phyloP scores from a whole-genome alignment of 2,797 vertebrate genomes.

The Mastacembelus armatus region DNA sequence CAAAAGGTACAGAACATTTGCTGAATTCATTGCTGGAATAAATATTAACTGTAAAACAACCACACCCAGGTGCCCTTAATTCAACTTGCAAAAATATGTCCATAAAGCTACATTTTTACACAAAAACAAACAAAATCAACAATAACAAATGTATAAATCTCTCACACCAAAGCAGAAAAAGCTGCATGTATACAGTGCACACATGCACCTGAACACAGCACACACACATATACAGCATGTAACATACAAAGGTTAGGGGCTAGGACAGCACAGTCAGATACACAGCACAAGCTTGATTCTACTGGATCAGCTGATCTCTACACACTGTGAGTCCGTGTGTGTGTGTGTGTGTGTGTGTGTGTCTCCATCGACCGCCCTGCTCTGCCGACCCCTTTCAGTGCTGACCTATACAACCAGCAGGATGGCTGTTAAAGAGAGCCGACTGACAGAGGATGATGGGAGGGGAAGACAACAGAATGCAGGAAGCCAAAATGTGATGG shows the following conservation, averaged over 20 bases:
- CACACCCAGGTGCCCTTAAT: not conserved
- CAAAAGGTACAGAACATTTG: constrained; percentile 2
- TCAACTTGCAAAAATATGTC: not conserved
- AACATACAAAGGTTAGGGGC: constrained; percentile 17
- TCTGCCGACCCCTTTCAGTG: constrained; percentile 50
- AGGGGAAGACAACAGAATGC: not conserved
- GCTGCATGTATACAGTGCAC: not conserved
- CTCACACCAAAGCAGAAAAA: not conserved
- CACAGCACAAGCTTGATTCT: constrained; percentile 32
- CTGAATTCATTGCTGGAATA: constrained; percentile 5
- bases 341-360: constrained; percentile 20
- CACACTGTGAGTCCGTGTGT: not conserved
- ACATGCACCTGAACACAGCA: no score
- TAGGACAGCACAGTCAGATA: constrained; percentile 11
- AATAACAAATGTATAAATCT: not conserved
- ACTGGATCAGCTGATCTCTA: constrained; percentile 41
- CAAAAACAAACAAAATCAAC: no score
- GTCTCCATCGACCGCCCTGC: constrained; percentile 37
- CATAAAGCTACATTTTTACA: not conserved
- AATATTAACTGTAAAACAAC: not conserved
- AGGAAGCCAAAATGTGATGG: not conserved
- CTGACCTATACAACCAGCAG: constrained; percentile 48
- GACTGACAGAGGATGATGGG: constrained; percentile 15
- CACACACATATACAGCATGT: not conserved
- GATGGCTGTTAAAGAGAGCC: constrained; percentile 41